phyloP scores from a whole-genome alignment of 2,888 invertebrate species.

The Lycaena phlaeas region DNA sequence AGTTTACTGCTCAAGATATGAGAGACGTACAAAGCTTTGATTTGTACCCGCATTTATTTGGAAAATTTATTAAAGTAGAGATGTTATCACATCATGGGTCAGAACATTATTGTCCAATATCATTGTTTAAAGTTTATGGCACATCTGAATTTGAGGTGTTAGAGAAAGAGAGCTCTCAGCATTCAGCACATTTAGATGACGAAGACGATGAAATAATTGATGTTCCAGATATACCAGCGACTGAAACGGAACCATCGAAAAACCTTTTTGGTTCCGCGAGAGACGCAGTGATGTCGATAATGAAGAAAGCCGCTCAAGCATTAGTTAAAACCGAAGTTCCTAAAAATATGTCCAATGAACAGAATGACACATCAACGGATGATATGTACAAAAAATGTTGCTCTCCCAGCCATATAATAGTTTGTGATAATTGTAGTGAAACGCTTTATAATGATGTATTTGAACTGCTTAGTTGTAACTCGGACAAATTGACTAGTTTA shows the following conservation, averaged over 20 bases:
- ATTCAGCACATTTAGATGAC: constrained; percentile 75
- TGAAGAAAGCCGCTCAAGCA: constrained; percentile 92
- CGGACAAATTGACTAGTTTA: constrained; percentile 73
- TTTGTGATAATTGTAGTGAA: constrained; percentile 83
- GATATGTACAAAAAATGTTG: constrained; percentile 72
- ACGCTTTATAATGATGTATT: constrained; percentile 80
- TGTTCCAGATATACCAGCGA: constrained; percentile 57
- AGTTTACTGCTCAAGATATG: constrained; percentile 90
- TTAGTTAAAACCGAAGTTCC: constrained; percentile 81
- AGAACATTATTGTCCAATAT: constrained; percentile 98
- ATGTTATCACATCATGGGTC: constrained; percentile 94
- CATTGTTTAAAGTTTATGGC: constrained; percentile 94
- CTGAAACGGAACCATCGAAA: constrained; percentile 70
- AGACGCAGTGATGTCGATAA: constrained; percentile 92
- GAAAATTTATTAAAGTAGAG: constrained; percentile 92
- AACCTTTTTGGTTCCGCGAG: constrained; percentile 90
- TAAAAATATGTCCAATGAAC: constrained; percentile 71
- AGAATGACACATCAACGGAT: constrained; percentile 55
- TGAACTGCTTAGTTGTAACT: constrained; percentile 81
- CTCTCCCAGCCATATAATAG: constrained; percentile 81
- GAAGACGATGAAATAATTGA: constrained; percentile 78
- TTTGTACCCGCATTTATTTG: constrained; percentile 85
- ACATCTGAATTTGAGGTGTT: constrained; percentile 93
- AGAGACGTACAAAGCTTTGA: constrained; percentile 90
- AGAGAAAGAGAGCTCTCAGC: constrained; percentile 84